Percentiles rank a stretch among this genome's conserved stretches.
These are phyloP conservation scores for Mimas tiliae DNA, from an alignment of 2,888 invertebrate species.

Conservation along the genomic window DNA sequence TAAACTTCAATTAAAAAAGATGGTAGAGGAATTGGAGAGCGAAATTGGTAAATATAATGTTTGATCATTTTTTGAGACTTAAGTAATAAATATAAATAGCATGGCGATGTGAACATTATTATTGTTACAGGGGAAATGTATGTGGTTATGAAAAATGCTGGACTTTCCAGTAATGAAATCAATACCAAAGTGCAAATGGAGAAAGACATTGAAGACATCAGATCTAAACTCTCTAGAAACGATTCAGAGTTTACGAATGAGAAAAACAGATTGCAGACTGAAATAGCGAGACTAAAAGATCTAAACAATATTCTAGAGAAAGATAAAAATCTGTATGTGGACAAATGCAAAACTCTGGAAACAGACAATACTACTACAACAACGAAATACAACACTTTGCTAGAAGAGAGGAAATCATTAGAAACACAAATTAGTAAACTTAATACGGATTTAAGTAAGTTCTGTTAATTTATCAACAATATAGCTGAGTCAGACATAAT, in stretches of 20 bases:
- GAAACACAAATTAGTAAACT: slow-evolving; percentile 85
- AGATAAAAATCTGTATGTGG: slow-evolving; percentile 69
- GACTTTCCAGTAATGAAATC: slow-evolving; percentile 78
- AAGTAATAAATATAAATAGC: background rate
- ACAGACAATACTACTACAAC: slow-evolving; percentile 68
- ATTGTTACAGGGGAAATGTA: slow-evolving; percentile 82
- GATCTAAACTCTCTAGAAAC: slow-evolving; percentile 76
- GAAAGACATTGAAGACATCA: slow-evolving; percentile 82
- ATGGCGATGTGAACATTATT: background rate
- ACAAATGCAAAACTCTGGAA: slow-evolving; percentile 66
- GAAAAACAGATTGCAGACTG: slow-evolving; percentile 77
- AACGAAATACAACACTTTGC: slow-evolving; percentile 81
- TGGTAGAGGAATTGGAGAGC: slow-evolving; percentile 94
- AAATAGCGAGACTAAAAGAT: slow-evolving; percentile 81
- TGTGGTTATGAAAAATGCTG: slow-evolving; percentile 86
- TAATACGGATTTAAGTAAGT: slow-evolving; percentile 85
- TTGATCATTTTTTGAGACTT: slow-evolving; percentile 1
- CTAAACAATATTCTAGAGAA: slow-evolving; percentile 74
- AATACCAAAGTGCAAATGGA: slow-evolving; percentile 75
- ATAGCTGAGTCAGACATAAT: background rate
- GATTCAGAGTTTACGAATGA: slow-evolving; percentile 82
- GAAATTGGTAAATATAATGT: slow-evolving; percentile 87
- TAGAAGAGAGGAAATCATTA: slow-evolving; percentile 87
- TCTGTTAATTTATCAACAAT: background rate
- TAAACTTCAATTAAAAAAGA: slow-evolving; percentile 90